Evolutionary conservation across 2,888 invertebrate species (phyloP), one percentile per base, ranked within the genome.

Genomic region (Drosophila sordidapex): DNA sequence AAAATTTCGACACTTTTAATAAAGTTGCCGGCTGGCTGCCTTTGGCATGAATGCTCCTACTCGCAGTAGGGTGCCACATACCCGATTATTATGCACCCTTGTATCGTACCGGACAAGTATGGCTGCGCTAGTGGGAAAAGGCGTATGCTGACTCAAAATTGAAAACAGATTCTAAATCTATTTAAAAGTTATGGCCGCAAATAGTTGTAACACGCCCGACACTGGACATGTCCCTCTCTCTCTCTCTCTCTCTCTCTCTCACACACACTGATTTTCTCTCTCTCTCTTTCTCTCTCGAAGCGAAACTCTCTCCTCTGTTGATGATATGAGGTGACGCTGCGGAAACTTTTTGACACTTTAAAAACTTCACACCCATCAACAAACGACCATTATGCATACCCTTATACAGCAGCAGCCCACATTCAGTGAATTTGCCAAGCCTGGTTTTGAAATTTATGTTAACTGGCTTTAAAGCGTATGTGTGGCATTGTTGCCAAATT

Each of bases 301-400:
- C 40, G 33, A 33, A 11, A 18, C 18, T n/a, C 40, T 60, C 36
- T 33, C 33, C 79, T 66, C 79, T 80, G 82, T 65, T 82, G 82
- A 76, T 80, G 80, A 77, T 77, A 78, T 74, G 60, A 72, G 82
- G 78, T 83, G 83, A 78, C 78, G 70, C 64, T 83, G 72, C 80
- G 58, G 58, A 79, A 82, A 82, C 81, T 82, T 82, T 82, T 78
- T 81, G 83, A 83, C 82, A 82, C 83, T 82, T 81, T 83, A 78
- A 81, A 83, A 82, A 82, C 83, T 83, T 78, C 70, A 57, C 40
- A 36, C 38, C 25, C 36, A 13, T 6, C 15, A 25, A 36, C 36
- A 36, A n/a, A 58, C 13, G n/a, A 48, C 60, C 25, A 60, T 67
- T 67, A 38, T 61, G 62, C 62, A 54, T 54, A 48, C 29, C 11